Base-by-base conservation (phyloP, 1,140 invertebrate genomes). In the Penaeus chinensis region DNA sequence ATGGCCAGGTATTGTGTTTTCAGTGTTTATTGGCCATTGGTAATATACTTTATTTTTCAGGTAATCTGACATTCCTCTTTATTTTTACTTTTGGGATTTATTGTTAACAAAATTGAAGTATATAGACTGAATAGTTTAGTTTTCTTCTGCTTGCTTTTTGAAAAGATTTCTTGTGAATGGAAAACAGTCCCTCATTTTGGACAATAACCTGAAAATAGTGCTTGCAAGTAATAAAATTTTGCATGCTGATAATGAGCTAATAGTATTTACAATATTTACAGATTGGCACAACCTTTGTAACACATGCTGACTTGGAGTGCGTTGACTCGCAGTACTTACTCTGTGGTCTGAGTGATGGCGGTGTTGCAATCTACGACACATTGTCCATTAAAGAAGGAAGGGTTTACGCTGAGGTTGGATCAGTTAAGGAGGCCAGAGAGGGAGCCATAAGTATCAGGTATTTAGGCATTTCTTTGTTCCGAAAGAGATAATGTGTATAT, bases 351-450 rank as follows among this genome's bases (percentile, higher is more conserved):
- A 77, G 61, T 66, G 81, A 83, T 66, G 86, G 86, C 32, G 86
- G 86, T 20, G 71, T 87, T 62, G 80, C 86, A 69, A 87, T 87
- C 54, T 87, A 83, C 24, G 86, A 87, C 61, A 82, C 81, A 32
- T 82, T 54, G 20, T 16, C 37, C 27, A 47, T 83, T n/a, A 74
- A 83, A 61, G 61, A 87, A n/a, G 86, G 71, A 62, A 10, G 61
- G 7, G 22, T 66, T 13, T 87, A 66, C 18, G n/a, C 47, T 27
- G 86, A 87, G 54, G 86, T 87, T 42, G 80, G 69, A 4, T 66
- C 74, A 24, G 62, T 87, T 54, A 77, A 62, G 86, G 86, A 11
- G 80, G 86, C 32, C 80, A 27, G 32, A 61, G 80, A 27, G 80
- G 80, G 20, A 82, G 80, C 27, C 86, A 87, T 32, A 82, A 82